A percentile compares a stretch with the other conserved stretches of the same genome.
phyloP scores from a whole-genome alignment of 2,888 invertebrate species.

The Leucophora obtusa region DNA sequence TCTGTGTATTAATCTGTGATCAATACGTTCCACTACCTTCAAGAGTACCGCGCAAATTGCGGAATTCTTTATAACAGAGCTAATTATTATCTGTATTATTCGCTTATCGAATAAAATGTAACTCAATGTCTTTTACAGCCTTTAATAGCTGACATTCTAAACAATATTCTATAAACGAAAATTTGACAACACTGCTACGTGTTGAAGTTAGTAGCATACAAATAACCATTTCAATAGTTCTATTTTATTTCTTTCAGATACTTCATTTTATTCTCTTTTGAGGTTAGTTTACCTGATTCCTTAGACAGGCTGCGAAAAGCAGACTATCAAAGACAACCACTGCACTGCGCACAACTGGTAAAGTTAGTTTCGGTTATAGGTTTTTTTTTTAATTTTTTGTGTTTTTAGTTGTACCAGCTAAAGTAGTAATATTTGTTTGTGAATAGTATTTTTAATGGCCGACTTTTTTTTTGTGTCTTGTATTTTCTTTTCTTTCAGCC shows the following conservation, averaged over 20 bases:
- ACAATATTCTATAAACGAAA: background rate
- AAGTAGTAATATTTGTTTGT: conserved; percentile 48
- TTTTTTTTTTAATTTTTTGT: conserved; percentile 64
- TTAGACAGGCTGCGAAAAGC: conserved; percentile 1
- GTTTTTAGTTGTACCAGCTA: no score
- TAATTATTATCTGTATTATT: no score
- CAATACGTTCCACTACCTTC: no score
- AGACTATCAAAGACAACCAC: conserved; percentile 8
- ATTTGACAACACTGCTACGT: background rate
- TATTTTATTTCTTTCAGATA: background rate
- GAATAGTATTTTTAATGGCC: conserved; percentile 67
- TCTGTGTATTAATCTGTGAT: no score
- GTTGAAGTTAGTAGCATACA: background rate
- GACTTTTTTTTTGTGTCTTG: conserved; percentile 47
- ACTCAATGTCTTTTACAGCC: no score
- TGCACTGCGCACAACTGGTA: conserved; percentile 38
- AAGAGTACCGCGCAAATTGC: no score
- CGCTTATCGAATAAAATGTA: no score
- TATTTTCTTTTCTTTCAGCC: conserved; percentile 36
- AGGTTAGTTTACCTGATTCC: conserved; percentile 45
- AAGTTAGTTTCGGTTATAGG: conserved; percentile 57
- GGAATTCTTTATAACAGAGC: no score
- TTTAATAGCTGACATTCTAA: no score
- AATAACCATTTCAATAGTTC: conserved; percentile 11
- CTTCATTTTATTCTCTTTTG: conserved; percentile 15